Conservation (phyloP, 2,888 invertebrate species). For the Odontomyia ornata region DNA sequence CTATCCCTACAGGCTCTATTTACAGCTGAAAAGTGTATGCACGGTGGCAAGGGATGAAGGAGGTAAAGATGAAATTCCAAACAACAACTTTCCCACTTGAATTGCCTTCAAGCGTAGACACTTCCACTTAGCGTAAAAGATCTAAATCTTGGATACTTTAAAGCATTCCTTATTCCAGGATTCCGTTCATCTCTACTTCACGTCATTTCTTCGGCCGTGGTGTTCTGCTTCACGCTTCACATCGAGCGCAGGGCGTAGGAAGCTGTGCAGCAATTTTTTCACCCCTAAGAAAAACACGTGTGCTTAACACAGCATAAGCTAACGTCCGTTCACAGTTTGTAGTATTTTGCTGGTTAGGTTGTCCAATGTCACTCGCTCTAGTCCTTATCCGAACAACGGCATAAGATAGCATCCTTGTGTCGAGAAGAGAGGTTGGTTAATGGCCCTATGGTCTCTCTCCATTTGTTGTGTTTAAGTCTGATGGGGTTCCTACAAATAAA, state of each 20-base stretch:
- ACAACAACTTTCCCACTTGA: not conserved
- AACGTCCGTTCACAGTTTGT: not conserved
- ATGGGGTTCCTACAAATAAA: slow-evolving; percentile 14
- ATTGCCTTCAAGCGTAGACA: slow-evolving; percentile 33
- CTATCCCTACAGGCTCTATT: not conserved
- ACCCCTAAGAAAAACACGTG: not conserved
- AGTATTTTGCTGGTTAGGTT: not conserved
- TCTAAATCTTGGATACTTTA: slow-evolving; percentile 12
- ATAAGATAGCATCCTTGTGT: not conserved
- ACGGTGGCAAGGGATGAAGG: not conserved
- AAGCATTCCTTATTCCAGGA: not conserved
- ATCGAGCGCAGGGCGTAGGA: not conserved
- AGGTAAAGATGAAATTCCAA: not conserved
- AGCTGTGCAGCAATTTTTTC: not conserved
- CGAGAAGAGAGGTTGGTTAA: not conserved
- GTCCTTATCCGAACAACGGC: not conserved
- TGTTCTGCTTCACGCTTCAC: not conserved
- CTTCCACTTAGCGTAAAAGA: slow-evolving; percentile 35
- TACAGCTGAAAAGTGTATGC: not conserved
- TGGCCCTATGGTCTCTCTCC: not conserved
- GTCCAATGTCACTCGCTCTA: no score
- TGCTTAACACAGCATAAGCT: not conserved
- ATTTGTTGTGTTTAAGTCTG: slow-evolving; percentile 7
- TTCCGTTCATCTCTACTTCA: not conserved
- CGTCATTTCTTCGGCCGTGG: not conserved